phyloP scores from a whole-genome alignment of 2,888 invertebrate genomes.

The Andricus curvator region DNA sequence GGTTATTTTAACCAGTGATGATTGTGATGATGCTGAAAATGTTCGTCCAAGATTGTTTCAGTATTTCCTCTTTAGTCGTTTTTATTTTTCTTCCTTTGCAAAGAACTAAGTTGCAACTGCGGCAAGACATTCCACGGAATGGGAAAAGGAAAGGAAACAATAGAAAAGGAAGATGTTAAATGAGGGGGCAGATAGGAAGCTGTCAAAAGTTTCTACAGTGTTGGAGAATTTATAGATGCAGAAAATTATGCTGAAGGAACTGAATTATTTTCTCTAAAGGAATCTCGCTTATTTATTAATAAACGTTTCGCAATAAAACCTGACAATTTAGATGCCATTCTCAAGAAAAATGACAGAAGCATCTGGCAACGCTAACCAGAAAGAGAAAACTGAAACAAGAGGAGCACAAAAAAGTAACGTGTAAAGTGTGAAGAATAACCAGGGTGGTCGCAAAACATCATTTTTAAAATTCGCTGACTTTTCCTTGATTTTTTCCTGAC shows the following conservation, averaged over 20 bases:
- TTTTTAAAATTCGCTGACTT: too few species aligned
- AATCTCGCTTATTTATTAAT: too few species aligned
- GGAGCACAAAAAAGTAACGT: slow-evolving; percentile 6
- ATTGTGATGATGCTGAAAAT: not conserved
- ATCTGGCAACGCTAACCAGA: slow-evolving; percentile 3
- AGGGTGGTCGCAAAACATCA: too few species aligned
- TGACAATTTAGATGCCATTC: slow-evolving; percentile 33
- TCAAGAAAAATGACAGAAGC: slow-evolving; percentile 29
- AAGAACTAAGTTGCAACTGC: not conserved
- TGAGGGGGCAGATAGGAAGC: not conserved
- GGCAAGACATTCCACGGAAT: slow-evolving; percentile 9
- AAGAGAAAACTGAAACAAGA: slow-evolving; percentile 14
- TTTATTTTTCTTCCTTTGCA: slow-evolving; percentile 1
- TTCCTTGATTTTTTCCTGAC: too few species aligned
- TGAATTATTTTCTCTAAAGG: too few species aligned
- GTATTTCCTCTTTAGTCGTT: not conserved
- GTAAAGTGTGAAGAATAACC: not conserved
- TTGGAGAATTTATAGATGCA: too few species aligned
- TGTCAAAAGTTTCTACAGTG: too few species aligned
- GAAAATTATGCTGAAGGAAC: too few species aligned
- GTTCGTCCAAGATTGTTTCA: not conserved
- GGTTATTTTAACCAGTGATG: not conserved
- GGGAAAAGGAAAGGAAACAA: not conserved
- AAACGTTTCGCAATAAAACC: not conserved
- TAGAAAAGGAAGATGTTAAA: not conserved